These are phyloP conservation scores for Camponotus floridanus DNA, from an alignment of 1,140 invertebrate species.

Conservation along the genomic window DNA sequence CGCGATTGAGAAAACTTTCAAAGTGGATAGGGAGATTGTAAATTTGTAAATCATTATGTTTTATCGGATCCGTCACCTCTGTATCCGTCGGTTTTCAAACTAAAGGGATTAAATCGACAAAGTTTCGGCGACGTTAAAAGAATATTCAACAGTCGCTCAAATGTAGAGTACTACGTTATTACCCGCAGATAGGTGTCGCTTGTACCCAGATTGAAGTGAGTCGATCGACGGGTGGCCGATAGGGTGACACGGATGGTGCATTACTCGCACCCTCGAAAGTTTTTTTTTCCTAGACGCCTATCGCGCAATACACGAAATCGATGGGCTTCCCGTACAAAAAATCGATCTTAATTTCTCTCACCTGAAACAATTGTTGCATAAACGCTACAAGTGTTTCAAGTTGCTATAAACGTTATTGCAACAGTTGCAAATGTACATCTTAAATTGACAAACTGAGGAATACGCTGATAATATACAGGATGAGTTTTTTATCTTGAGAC, in stretches of 20 bases:
- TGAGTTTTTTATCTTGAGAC: no score
- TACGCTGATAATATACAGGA: neutral
- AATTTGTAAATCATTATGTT: neutral
- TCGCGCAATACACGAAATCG: constrained; percentile 40
- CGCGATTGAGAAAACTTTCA: neutral
- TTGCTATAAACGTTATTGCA: neutral
- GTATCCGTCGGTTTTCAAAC: neutral
- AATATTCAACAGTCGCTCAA: constrained; percentile 12
- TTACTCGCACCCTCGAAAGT: constrained; percentile 67
- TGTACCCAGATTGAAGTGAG: constrained; percentile 57
- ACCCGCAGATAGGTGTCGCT: constrained; percentile 31
- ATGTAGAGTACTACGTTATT: constrained; percentile 15
- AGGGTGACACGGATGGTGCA: constrained; percentile 73
- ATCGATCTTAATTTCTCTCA: neutral
- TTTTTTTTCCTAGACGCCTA: constrained; percentile 50
- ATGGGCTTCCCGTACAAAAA: constrained; percentile 12
- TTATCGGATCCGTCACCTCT: neutral
- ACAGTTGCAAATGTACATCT: neutral
- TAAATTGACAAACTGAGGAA: neutral
- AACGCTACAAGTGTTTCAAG: neutral
- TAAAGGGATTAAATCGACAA: neutral
- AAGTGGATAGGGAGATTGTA: neutral
- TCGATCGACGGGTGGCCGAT: constrained; percentile 72
- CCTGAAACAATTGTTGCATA: neutral
- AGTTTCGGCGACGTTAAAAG: neutral